Evolutionary conservation across 2,797 vertebrate genomes (phyloP), one percentile per base, ranked within the genome.

Genomic region (Meda fulgida): DNA sequence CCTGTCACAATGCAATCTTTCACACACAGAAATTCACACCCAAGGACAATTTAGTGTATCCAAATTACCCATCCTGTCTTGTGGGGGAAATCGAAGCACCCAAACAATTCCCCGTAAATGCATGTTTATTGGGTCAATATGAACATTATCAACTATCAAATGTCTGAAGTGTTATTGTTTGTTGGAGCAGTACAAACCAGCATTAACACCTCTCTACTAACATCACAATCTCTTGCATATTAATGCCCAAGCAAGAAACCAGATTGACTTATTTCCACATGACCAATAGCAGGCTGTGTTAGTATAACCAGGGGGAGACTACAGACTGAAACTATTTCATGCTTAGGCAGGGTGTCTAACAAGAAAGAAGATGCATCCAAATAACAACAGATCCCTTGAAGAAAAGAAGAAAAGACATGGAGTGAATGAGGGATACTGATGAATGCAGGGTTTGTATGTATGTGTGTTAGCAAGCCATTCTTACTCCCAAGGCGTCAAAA

Each of bases 281-380:
- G 71, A 73, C 65, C 65, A 81, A 87, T 85, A 83, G 63, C 48
- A 73, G 58, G 48, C 11, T 70, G 31, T 65, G 63, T 75, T 58
- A 85, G 83, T 63, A 85, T 78, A 81, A 81, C 88, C 58, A 7
- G 29, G 14, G 55, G 71, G 36, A 7, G 76, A 84, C 34, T 71
- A 76, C 81, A 81, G 73, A 29, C 13, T 38, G 81, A 87, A 85
- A 69, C 66, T 79, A 87, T 84, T 81, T 88, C 81, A 84, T 16
- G 79, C 69, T 53, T 84, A 71, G 77, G 36, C 82, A 84, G 72
- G 85, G 73, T 84, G 60, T 86, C 65, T 78, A 84, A 84, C 70
- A 60, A 38, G 55, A 75, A 65, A 40, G 26, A 34, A 26, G 31
- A 70, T 78, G 66, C 75, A n/a, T 78, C 51, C 38, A 71, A 58